Evolutionary conservation across 2,113 vertebrate genomes (phyloP).

Genomic region (Asarcornis scutulata): DNA sequence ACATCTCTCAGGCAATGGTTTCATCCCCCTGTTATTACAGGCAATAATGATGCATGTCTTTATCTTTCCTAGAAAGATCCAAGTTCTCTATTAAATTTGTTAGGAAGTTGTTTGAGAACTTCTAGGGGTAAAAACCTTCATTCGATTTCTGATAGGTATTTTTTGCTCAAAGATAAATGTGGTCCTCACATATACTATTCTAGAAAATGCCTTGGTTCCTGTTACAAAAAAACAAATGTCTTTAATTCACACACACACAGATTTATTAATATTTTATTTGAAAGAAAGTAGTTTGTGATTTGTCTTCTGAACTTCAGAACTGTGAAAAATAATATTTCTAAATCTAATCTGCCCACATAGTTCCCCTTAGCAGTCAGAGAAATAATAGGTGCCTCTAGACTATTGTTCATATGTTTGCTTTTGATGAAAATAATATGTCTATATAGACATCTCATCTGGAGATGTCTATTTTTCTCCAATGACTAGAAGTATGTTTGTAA

Average conservation of each 20-base stretch:
- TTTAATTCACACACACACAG: background rate
- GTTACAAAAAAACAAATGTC: fast-evolving
- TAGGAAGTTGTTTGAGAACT: background rate
- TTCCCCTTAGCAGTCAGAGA: background rate
- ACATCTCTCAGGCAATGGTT: background rate
- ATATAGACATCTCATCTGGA: no score
- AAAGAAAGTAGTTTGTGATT: background rate
- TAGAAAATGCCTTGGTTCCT: background rate
- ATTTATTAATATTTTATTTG: background rate
- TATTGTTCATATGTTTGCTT: background rate
- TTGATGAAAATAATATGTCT: background rate
- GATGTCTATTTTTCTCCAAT: background rate
- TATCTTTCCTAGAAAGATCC: background rate
- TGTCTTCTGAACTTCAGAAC: background rate
- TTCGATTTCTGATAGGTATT: background rate
- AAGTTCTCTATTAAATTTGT: background rate
- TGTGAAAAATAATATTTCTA: background rate
- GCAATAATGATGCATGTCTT: background rate
- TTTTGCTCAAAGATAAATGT: background rate
- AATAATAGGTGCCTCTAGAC: background rate
- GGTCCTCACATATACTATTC: background rate
- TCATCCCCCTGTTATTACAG: background rate
- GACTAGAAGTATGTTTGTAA: background rate
- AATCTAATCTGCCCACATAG: background rate
- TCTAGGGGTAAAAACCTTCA: background rate